Evolutionary conservation across 2,888 invertebrate species (phyloP).

Genomic region (Cylindroiulus punctatus): DNA sequence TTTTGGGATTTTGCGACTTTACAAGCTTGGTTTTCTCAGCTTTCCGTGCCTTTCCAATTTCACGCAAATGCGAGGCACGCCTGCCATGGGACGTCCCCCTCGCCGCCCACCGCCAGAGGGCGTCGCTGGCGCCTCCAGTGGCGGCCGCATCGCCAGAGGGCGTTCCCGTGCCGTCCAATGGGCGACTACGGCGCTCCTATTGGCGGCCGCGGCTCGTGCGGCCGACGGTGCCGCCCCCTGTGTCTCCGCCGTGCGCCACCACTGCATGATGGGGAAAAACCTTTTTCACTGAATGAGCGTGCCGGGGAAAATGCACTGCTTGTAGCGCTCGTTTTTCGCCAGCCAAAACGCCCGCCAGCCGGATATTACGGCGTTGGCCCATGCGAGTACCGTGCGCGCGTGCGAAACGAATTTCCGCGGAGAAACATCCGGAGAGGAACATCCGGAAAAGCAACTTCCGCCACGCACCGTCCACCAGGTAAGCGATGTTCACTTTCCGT

Average conservation of each 20-base stretch:
- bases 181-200: neutral
- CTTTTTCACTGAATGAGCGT: neutral
- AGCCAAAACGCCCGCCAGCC: neutral
- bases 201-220: neutral
- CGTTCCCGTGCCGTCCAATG: neutral
- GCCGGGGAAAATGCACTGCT: neutral
- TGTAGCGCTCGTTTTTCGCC: neutral
- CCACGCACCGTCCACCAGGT: neutral
- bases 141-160: neutral
- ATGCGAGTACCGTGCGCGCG: slow-evolving; percentile 6
- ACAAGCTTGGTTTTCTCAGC: too few species aligned
- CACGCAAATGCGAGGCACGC: neutral
- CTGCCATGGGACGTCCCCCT: neutral
- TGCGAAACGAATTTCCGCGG: neutral
- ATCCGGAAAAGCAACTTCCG: neutral
- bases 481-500: too few species aligned
- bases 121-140: too few species aligned
- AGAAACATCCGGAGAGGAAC: neutral
- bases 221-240: neutral
- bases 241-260: neutral
- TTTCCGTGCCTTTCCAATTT: too few species aligned
- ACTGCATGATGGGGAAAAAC: neutral
- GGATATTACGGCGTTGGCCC: neutral
- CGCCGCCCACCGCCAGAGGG: neutral
- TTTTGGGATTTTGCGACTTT: too few species aligned